Conservation (phyloP, 2,888 invertebrate genomes). For the Archips crataeganus region DNA sequence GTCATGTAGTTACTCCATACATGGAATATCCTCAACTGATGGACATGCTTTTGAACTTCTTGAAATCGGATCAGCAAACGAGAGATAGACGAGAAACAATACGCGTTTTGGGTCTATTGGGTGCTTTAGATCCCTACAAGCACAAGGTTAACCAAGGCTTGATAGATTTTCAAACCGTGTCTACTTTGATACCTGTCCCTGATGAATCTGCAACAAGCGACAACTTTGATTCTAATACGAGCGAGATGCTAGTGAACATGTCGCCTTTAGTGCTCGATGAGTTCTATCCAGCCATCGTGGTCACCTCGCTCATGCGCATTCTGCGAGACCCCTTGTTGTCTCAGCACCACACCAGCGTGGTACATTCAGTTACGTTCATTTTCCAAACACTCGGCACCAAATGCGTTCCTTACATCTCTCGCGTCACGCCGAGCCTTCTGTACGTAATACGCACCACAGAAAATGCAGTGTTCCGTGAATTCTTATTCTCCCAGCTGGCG, state of each 20-base stretch:
- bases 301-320: constrained; percentile 97
- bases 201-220: constrained; percentile 88
- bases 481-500: constrained; percentile 97
- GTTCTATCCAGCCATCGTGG: constrained; percentile 98
- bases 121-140: constrained; percentile 99
- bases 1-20: constrained; percentile 98
- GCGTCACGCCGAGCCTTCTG: constrained; percentile 95
- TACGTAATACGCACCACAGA: constrained; percentile 96
- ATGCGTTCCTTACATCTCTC: constrained; percentile 96
- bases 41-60: constrained; percentile 95
- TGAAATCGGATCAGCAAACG: constrained; percentile 97
- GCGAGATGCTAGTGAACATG: constrained; percentile 98
- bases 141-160: constrained; percentile 98
- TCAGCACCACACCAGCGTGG: constrained; percentile 97
- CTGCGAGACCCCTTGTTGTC: constrained; percentile 95
- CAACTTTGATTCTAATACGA: constrained; percentile 88
- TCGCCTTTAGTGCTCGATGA: constrained; percentile 95
- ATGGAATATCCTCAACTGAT: constrained; percentile 96
- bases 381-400: constrained; percentile 98
- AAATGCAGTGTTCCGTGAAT: constrained; percentile 92
- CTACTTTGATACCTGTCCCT: constrained; percentile 91
- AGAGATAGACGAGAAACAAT: constrained; percentile 96
- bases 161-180: constrained; percentile 94
- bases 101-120: constrained; percentile 96
- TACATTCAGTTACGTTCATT: constrained; percentile 98